Conservation (phyloP, 2,888 invertebrate genomes). For the Diaphora mendica region DNA sequence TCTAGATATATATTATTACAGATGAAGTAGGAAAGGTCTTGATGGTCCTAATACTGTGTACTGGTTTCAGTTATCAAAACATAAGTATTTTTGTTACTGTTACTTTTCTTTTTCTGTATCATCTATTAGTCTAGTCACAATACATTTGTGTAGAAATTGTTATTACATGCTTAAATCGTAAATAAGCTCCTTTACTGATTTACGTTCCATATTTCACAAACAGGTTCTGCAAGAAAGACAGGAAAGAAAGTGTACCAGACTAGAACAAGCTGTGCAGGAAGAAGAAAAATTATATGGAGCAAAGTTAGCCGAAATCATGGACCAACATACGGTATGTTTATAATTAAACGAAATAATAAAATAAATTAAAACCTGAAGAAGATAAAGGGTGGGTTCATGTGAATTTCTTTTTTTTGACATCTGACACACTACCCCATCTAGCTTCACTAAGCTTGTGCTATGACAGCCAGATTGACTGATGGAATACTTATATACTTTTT, state of each 20-base stretch:
- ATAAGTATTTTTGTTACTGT: background rate
- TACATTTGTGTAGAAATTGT: too few species aligned
- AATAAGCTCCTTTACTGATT: background rate
- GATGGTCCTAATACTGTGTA: background rate
- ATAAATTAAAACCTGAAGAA: too few species aligned
- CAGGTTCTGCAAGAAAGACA: slow-evolving; percentile 93
- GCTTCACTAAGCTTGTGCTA: too few species aligned
- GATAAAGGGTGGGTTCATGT: background rate
- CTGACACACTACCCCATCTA: too few species aligned
- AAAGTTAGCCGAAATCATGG: slow-evolving; percentile 93
- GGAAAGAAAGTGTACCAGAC: slow-evolving; percentile 93
- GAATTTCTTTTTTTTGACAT: background rate
- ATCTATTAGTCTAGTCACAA: too few species aligned
- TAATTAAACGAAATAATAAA: too few species aligned
- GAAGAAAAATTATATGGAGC: slow-evolving; percentile 94
- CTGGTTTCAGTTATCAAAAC: background rate
- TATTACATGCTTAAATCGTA: too few species aligned
- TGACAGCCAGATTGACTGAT: too few species aligned
- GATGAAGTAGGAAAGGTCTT: too few species aligned
- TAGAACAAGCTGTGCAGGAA: slow-evolving; percentile 93
- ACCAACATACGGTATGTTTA: slow-evolving; percentile 91
- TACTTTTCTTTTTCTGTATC: too few species aligned
- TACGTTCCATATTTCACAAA: background rate
- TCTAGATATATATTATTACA: too few species aligned
- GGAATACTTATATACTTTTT: too few species aligned